Base-by-base conservation (phyloP, 1,140 invertebrate genomes). In the Cylas formicarius region DNA sequence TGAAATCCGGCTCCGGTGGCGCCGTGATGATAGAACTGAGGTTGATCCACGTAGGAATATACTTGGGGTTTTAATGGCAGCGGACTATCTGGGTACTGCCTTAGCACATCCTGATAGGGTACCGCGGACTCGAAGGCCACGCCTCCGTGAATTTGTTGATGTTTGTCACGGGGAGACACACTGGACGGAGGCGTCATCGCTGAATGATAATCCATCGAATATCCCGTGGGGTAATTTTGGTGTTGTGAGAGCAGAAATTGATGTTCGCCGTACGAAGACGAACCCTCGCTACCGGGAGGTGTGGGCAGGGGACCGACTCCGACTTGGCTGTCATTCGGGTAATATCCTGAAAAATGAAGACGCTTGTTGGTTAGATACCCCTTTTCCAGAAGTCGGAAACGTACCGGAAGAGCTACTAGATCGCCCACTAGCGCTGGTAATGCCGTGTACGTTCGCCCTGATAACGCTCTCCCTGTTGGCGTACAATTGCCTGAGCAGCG, bases 141-240 rank as follows among this genome's bases (percentile, higher is more conserved):
- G 14, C 52, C 54, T 19, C 50, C 55, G 63, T 70, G 72, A 6
- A 69, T 66, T 47, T 76, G 77, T 53, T 78, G 78, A 61, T 83
- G 81, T 62, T 88, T 91, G 57, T 93, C 90, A 31, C 89, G 74
- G 1, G 92, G 92, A 6, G 91, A 95, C 0, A 95, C 90, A 2
- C 90, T 94, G 1, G 89, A 90, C 8, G 92, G 91, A 29, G 91
- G 92, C 1, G 91, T 95, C 85, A 95, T 94, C 10, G 90, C 89
- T 18, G 89, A 88, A 59, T 89, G 84, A 57, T 88, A 87, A 57
- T 89, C 86, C 13, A 84, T 75, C 2, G 76, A 76, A 55, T 89
- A 88, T 13, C 77, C 75, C 7, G 66, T 74, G 67, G 59, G 71
- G 57, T 75, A 71, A 13, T 67, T 73, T 56, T 79, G 75, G 29